Evolutionary conservation across 2,888 invertebrate species (phyloP), one percentile per base, ranked within the genome.

Genomic region (Trachelus iudaicus): DNA sequence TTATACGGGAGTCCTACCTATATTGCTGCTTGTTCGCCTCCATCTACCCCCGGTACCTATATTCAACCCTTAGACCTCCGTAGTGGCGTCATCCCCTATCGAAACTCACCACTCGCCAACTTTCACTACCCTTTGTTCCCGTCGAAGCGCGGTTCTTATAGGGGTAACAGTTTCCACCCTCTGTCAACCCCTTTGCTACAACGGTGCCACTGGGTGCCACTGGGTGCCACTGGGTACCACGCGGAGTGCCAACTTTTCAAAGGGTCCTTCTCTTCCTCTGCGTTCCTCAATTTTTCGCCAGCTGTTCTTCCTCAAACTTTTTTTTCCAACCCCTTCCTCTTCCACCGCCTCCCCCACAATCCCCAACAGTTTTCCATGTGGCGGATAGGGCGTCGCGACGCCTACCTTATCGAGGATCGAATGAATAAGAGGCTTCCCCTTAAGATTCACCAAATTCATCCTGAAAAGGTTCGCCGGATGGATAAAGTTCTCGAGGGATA

Each of bases 41-140:
- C 23, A 0, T 23, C 23, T 23, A 56, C 56, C 23, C 23, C 9
- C 23, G 2, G 56, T 23, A 56, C 9, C 9, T 23, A 56, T 40
- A 40, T 23, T 56, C 23, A 2, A 56, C 9, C 56, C 56, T 56
- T 23, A 56, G 23, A 23, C 23, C 23, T 56, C 9, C 56, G 1
- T 23, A 23, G 56, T 9, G 56, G 9, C 23, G 56, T 56, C 56
- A 56, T 9, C 56, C 40, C 23, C 23, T 56, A 23, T 15, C 69
- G 75, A 77, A 77, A 75, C 77, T 77, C 77, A 33, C 69, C 69
- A 35, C 77, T 69, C 77, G 40, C 15, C 74, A 77, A 75, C 75
- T 77, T 77, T 77, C 75, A 75, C 77, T 75, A 71, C 75, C 77
- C 77, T 77, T 77, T 77, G 77, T 77, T 75, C 77, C 69, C 37